Evolutionary conservation across 2,113 vertebrate species (phyloP).

Genomic region (Accipiter virgatus): DNA sequence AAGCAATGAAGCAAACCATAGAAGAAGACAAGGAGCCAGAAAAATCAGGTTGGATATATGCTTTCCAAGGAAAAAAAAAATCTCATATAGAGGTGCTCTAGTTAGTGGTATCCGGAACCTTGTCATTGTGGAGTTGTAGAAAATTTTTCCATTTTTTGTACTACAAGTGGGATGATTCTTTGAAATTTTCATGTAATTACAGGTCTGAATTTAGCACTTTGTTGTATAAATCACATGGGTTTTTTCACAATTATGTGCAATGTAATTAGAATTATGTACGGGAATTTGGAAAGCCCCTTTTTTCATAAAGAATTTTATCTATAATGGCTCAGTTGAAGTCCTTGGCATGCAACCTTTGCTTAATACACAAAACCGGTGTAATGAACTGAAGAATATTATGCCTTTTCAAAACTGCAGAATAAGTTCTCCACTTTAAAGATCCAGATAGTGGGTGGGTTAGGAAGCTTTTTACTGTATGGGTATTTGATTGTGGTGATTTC

Average conservation of each 20-base stretch:
- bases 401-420: neutral
- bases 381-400: neutral
- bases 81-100: neutral
- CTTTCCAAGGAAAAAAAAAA: neutral
- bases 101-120: neutral
- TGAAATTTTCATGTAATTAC: neutral
- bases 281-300: neutral
- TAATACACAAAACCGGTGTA: neutral
- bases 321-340: neutral
- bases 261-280: neutral
- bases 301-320: neutral
- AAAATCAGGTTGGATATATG: conserved; percentile 81
- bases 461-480: neutral
- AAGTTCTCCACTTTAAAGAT: neutral
- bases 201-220: neutral
- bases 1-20: conserved; percentile 92
- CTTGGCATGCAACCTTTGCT: neutral
- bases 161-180: neutral
- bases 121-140: neutral
- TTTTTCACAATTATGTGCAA: neutral
- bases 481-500: conserved; percentile 17
- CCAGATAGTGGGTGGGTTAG: neutral
- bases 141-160: neutral
- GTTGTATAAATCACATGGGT: fast-evolving
- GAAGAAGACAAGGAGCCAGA: conserved; percentile 91